Percentiles rank a stretch among this genome's conserved stretches.
These are phyloP conservation scores for Solea senegalensis DNA, from an alignment of 2,113 vertebrate genomes.

Conservation along the genomic window DNA sequence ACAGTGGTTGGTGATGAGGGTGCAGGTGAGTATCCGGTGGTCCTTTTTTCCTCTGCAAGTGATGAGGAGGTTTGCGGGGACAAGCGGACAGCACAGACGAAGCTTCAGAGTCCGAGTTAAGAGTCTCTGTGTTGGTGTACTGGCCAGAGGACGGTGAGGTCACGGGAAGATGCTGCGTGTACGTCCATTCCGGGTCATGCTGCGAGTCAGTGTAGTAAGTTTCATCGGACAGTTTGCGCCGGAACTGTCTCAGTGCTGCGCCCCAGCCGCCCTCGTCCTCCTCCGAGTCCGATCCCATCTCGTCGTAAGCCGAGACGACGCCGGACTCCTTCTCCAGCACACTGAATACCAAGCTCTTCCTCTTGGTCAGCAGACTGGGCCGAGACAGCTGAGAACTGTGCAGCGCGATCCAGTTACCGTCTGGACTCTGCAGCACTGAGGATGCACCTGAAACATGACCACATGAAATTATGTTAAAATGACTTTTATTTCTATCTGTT, in stretches of 20 bases:
- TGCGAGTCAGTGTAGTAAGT: constrained; percentile 83
- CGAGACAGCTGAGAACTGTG: constrained; percentile 84
- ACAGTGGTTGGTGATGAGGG: constrained; percentile 60
- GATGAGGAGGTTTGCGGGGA: constrained; percentile 68
- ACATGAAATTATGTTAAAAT: neutral
- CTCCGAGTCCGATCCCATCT: constrained; percentile 89
- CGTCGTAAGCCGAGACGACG: constrained; percentile 89
- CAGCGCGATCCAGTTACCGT: constrained; percentile 95
- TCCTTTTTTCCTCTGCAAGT: constrained; percentile 81
- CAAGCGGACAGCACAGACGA: constrained; percentile 84
- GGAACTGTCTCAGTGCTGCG: constrained; percentile 70
- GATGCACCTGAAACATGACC: constrained; percentile 77
- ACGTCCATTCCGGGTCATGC: constrained; percentile 82
- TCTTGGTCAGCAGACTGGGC: constrained; percentile 87
- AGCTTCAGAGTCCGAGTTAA: constrained; percentile 90
- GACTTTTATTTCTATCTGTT: neutral
- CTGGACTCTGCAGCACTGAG: constrained; percentile 89
- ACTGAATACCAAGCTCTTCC: constrained; percentile 88
- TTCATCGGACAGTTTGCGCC: constrained; percentile 76
- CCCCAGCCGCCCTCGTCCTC: constrained; percentile 79
- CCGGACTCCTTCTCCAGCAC: constrained; percentile 89
- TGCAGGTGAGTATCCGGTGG: constrained; percentile 58
- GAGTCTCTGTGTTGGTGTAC: constrained; percentile 88
- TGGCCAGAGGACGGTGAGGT: constrained; percentile 85
- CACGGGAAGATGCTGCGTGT: constrained; percentile 79